Evolutionary conservation across 2,888 invertebrate genomes (phyloP).

Genomic region (Phaonia tiefii): DNA sequence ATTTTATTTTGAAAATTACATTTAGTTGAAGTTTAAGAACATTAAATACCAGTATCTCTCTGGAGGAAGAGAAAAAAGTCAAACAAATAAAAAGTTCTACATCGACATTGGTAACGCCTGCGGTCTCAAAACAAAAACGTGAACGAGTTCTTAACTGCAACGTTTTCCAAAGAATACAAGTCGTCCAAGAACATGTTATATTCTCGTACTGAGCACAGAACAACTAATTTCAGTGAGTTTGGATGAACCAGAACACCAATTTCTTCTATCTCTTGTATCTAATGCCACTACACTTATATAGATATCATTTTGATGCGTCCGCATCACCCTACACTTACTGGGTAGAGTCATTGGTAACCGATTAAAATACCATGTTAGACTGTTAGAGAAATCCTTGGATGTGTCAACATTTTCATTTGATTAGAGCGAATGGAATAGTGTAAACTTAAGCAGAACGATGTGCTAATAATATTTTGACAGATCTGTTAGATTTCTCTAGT

Average conservation of each 20-base stretch:
- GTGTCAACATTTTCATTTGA: no score
- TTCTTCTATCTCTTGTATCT: background rate
- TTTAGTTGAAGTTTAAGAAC: background rate
- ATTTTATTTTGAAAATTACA: background rate
- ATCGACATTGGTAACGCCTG: background rate
- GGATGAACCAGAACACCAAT: background rate
- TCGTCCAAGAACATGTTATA: conserved; percentile 10
- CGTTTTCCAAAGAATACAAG: conserved; percentile 9
- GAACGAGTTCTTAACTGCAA: conserved; percentile 30
- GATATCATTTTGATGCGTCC: background rate
- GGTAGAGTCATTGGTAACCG: no score
- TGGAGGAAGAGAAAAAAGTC: background rate
- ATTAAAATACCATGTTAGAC: no score
- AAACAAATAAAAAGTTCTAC: background rate
- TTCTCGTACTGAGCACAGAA: background rate
- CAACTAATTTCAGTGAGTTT: background rate
- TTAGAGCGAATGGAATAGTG: no score
- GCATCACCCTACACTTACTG: background rate
- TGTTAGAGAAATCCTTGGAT: no score
- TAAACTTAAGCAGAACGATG: no score
- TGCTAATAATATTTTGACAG: no score
- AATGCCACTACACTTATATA: background rate
- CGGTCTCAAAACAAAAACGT: conserved; percentile 8
- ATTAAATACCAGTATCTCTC: conserved; percentile 1
- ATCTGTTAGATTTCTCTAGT: no score